Base-by-base conservation (phyloP, 2,888 invertebrate species). In the Lacanobia wlatinum region DNA sequence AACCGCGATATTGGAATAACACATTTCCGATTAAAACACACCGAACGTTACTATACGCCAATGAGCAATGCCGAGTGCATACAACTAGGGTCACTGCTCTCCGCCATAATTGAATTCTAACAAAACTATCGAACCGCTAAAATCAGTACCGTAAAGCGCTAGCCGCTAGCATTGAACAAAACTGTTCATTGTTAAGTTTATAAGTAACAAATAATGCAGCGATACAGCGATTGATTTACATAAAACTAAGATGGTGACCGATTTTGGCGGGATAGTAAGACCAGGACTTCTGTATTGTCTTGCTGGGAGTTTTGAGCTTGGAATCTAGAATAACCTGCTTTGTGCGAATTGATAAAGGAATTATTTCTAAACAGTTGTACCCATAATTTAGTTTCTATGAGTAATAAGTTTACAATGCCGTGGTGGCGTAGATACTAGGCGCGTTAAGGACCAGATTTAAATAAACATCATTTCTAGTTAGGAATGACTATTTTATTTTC, bases 111-210 rank as follows among this genome's bases (percentile, higher is more conserved):
- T 93, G 93, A 93, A 93, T 93, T 90, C 93, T 91, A 91, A 92
- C 91, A 92, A 91, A 92, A 90, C 91, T 92, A 93, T 91, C 91
- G 92, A 89, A 91, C 89, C 93, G 93, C 92, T 92, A 91, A 92
- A 94, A 94, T 92, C 92, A 90, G 91, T 88, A 92, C 91, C 89
- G 91, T 90, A 92, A 89, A 91, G 88, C 76, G 74, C 73, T 76
- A 68, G 56, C 73, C 60, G 80, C 73, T 73, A 63, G 72, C 71
- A 69, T 76, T 76, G 73, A 85, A 88, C 84, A 84, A 85, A 88
- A 89, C 90, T 78, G 88, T 89, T 89, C 86, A 87, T 86, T 88
- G 88, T 86, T 84, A 80, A 79, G 84, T 88, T 86, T 84, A 87
- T 87, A 87, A 79, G 82, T 84, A 85, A 88, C 82, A 88, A 88